Conservation (phyloP, 2,888 invertebrate genomes). For the Epirrhoe tristata region DNA sequence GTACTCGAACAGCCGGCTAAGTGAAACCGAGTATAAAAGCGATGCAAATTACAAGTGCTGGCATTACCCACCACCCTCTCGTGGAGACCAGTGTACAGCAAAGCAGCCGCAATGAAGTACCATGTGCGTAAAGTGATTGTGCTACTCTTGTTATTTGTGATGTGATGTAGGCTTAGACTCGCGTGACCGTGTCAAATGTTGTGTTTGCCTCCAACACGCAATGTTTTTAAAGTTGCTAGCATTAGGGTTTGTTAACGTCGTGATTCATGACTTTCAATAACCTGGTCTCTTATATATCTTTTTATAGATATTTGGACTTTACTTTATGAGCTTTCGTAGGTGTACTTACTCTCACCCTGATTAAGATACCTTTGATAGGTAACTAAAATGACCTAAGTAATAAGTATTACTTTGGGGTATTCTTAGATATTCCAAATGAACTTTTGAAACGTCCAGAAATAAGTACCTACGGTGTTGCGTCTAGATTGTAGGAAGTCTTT, state of each 20-base stretch:
- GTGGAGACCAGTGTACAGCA: constrained; percentile 65
- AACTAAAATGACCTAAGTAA: too few relatives aligned
- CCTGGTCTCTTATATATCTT: too few relatives aligned
- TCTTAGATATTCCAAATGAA: too few relatives aligned
- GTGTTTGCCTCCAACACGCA: constrained; percentile 34
- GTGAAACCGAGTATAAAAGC: constrained; percentile 84
- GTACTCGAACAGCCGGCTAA: constrained; percentile 67
- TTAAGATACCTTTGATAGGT: too few relatives aligned
- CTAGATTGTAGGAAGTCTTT: constrained; percentile 64
- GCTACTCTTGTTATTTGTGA: constrained; percentile 46
- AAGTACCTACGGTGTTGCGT: constrained; percentile 40
- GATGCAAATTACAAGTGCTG: constrained; percentile 79
- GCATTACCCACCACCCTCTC: constrained; percentile 80
- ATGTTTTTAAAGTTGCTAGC: not conserved
- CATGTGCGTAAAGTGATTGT: constrained; percentile 73
- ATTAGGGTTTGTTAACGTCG: not conserved
- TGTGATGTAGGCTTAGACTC: constrained; percentile 33
- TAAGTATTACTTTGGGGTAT: too few relatives aligned
- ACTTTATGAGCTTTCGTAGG: too few relatives aligned
- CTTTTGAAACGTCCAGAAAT: constrained; percentile 52
- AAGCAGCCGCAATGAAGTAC: constrained; percentile 73
- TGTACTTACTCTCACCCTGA: too few relatives aligned
- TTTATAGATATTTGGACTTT: too few relatives aligned
- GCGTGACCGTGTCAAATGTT: constrained; percentile 44
- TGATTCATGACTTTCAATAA: constrained; percentile 39